Conservation (phyloP, 2,888 invertebrate genomes). For the Sinodicranocentrus sp. region DNA sequence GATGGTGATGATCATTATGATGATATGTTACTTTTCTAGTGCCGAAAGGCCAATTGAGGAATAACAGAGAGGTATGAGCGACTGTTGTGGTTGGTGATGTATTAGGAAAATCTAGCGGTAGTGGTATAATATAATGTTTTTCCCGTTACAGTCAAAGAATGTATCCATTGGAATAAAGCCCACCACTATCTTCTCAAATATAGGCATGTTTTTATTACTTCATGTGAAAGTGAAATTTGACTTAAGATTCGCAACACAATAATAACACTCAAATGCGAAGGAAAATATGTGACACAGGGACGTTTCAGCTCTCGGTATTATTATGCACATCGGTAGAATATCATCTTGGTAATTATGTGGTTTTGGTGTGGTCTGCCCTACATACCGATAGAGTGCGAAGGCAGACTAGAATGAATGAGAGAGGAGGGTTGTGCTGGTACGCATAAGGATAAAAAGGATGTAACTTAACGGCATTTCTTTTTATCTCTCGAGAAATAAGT, state of each 20-base stretch:
- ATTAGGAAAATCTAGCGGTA: too few relatives aligned
- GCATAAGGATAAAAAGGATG: constrained; percentile 32
- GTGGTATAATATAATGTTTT: too few relatives aligned
- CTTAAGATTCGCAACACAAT: not conserved
- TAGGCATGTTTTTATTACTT: not conserved
- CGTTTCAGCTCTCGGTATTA: not conserved
- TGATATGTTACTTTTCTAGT: not conserved
- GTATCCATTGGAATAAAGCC: too few relatives aligned
- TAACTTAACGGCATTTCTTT: constrained; percentile 38
- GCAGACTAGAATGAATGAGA: not conserved
- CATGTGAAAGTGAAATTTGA: constrained; percentile 24
- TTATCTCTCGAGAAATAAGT: not conserved
- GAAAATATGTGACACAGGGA: constrained; percentile 6
- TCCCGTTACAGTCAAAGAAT: too few relatives aligned
- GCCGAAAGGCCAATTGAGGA: constrained; percentile 16
- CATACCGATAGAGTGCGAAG: not conserved
- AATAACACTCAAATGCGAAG: not conserved
- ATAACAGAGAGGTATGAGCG: not conserved
- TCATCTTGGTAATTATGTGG: constrained; percentile 21
- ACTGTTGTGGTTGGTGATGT: too few relatives aligned
- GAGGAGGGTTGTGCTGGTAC: not conserved
- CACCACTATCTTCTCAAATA: not conserved
- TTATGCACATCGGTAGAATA: not conserved
- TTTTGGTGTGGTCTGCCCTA: constrained; percentile 40
- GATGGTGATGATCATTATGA: too few relatives aligned